Evolutionary conservation across 2,888 invertebrate genomes (phyloP).

Genomic region (Lasioglossum zephyrum): DNA sequence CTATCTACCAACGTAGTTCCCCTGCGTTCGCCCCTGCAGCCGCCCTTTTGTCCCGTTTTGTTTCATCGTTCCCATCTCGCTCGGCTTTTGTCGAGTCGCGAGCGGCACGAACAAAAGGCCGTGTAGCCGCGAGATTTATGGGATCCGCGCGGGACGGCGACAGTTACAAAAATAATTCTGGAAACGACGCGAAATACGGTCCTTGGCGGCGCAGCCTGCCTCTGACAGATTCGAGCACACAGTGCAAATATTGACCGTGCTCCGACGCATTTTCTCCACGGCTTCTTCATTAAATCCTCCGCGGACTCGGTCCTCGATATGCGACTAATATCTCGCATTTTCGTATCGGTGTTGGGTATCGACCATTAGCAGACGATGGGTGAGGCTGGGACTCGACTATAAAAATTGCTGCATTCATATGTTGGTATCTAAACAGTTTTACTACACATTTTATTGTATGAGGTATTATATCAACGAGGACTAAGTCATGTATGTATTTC

Average conservation of each 20-base stretch:
- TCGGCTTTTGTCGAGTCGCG: slow-evolving; percentile 21
- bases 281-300: slow-evolving; percentile 5
- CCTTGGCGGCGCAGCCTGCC: slow-evolving; percentile 5
- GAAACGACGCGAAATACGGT: slow-evolving; percentile 38
- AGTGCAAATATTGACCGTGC: slow-evolving; percentile 39
- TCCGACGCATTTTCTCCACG: slow-evolving; percentile 8
- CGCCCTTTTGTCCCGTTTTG: not conserved
- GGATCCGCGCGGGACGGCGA: slow-evolving; percentile 29
- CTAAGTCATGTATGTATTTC: too few species aligned
- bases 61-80: slow-evolving; percentile 10
- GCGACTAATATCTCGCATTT: not conserved
- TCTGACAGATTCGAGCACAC: slow-evolving; percentile 39
- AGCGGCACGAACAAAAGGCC: slow-evolving; percentile 35
- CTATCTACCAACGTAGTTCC: not conserved
- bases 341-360: too few species aligned
- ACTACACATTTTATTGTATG: too few species aligned
- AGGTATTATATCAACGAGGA: too few species aligned
- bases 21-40: not conserved
- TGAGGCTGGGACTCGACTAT: too few species aligned
- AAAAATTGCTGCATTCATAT: too few species aligned
- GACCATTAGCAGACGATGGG: too few species aligned
- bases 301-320: not conserved
- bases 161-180: slow-evolving; percentile 55
- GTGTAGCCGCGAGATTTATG: slow-evolving; percentile 43
- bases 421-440: too few species aligned